Evolutionary conservation across 2,888 invertebrate species (phyloP).

Genomic region (Zaprionus obscuricornis): DNA sequence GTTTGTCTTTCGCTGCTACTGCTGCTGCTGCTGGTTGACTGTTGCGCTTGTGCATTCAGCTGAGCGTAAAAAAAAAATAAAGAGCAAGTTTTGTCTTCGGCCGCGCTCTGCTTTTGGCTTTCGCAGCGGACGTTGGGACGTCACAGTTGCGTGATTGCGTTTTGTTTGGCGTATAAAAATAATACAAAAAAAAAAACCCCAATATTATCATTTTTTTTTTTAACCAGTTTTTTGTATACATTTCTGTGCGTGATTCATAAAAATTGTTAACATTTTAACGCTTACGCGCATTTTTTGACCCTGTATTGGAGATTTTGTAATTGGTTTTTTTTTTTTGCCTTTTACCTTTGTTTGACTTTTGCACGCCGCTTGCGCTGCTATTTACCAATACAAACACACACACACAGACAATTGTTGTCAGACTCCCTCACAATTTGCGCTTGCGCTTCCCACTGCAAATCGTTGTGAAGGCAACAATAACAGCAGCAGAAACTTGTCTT

Average conservation of each 20-base stretch:
- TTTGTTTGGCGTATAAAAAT: constrained; percentile 43
- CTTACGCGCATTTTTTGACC: constrained; percentile 61
- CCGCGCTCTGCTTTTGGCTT: constrained; percentile 25
- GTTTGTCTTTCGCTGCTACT: too few relatives aligned
- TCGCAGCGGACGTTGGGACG: constrained; percentile 52
- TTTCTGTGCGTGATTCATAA: constrained; percentile 60
- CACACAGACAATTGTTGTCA: too few relatives aligned
- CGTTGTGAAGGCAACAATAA: constrained; percentile 18
- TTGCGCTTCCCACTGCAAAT: constrained; percentile 35
- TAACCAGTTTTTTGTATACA: constrained; percentile 51
- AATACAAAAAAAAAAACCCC: constrained; percentile 44
- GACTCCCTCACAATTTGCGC: constrained; percentile 35
- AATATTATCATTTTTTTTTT: constrained; percentile 60
- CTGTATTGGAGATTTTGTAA: constrained; percentile 70
- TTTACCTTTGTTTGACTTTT: constrained; percentile 24
- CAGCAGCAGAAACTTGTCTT: constrained; percentile 18
- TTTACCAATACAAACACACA: constrained; percentile 21
- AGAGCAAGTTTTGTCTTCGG: constrained; percentile 20
- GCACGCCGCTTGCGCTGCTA: constrained; percentile 12
- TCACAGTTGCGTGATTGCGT: constrained; percentile 58
- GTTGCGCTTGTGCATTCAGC: constrained; percentile 38
- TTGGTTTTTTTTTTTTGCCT: constrained; percentile 36
- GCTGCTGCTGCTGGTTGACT: constrained; percentile 1
- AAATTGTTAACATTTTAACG: constrained; percentile 50
- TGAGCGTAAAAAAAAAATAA: constrained; percentile 51